These are phyloP conservation scores for Galemys pyrenaicus DNA, from an alignment of 2,113 vertebrate species.

Conservation along the genomic window DNA sequence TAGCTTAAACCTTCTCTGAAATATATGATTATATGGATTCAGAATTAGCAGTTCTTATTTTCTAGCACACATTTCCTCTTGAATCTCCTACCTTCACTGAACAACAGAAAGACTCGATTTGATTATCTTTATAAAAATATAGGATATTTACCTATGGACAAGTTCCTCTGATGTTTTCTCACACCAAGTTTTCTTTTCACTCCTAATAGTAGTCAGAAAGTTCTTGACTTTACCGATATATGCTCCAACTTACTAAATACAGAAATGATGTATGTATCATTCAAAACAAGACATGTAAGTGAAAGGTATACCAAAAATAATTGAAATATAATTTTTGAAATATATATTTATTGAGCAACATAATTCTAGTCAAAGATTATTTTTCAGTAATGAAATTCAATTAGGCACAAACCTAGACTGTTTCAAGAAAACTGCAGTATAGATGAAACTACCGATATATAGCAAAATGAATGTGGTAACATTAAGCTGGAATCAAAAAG, in stretches of 20 bases:
- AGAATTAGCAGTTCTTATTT: constrained; percentile 31
- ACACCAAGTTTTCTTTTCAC: constrained; percentile 22
- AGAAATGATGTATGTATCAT: neutral
- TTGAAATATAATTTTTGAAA: constrained; percentile 46
- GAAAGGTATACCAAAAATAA: constrained; percentile 35
- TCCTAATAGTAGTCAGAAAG: neutral
- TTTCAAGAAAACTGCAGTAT: neutral
- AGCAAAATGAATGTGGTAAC: constrained; percentile 12
- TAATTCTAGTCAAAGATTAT: constrained; percentile 18
- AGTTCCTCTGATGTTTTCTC: neutral
- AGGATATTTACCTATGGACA: neutral
- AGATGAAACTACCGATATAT: neutral
- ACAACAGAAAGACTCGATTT: constrained; percentile 13
- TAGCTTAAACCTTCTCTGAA: constrained; percentile 11
- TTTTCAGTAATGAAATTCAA: constrained; percentile 47
- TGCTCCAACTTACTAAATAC: neutral
- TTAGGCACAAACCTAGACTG: neutral
- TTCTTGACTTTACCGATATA: constrained; percentile 11
- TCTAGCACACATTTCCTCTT: constrained; percentile 19
- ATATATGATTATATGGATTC: neutral
- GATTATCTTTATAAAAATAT: constrained; percentile 39
- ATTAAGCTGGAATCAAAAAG: neutral
- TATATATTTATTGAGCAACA: neutral
- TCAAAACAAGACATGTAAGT: constrained; percentile 25
- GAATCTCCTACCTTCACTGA: neutral